Percentiles rank a stretch among this genome's conserved stretches.
These are phyloP conservation scores for Melospiza melodia DNA, from an alignment of 2,113 vertebrate genomes.

Conservation along the genomic window DNA sequence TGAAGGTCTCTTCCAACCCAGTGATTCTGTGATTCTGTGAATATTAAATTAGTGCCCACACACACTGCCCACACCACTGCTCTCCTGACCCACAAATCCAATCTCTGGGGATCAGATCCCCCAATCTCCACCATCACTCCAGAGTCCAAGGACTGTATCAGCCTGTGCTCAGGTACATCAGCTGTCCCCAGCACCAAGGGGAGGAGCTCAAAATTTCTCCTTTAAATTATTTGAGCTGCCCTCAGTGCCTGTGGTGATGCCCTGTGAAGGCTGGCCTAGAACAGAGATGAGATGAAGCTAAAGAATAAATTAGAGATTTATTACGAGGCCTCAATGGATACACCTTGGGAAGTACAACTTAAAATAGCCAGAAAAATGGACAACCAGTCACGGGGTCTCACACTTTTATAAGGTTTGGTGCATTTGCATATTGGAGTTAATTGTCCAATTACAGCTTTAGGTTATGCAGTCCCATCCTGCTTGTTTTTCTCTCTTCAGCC, in stretches of 20 bases:
- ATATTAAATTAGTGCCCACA: background rate
- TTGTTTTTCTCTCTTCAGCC: background rate
- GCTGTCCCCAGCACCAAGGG: background rate
- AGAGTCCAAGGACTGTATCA: background rate
- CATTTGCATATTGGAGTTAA: background rate
- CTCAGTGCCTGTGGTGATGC: rapidly evolving
- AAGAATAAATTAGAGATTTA: background rate
- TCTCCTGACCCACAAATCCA: background rate
- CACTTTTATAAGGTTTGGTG: background rate
- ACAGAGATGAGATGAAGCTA: background rate
- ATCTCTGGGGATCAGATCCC: rapidly evolving
- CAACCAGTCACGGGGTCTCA: background rate
- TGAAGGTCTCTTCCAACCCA: no score
- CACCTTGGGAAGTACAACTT: background rate
- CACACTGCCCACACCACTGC: background rate
- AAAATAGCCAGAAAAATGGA: background rate
- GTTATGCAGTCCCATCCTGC: background rate
- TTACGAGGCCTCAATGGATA: background rate
- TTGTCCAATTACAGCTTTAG: background rate
- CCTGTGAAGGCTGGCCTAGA: background rate
- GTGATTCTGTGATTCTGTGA: no score
- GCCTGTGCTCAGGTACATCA: rapidly evolving
- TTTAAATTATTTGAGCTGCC: background rate
- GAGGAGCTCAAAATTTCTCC: background rate
- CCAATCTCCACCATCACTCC: background rate